Conservation (phyloP, 2,888 invertebrate species). For the Tipula confusa region DNA sequence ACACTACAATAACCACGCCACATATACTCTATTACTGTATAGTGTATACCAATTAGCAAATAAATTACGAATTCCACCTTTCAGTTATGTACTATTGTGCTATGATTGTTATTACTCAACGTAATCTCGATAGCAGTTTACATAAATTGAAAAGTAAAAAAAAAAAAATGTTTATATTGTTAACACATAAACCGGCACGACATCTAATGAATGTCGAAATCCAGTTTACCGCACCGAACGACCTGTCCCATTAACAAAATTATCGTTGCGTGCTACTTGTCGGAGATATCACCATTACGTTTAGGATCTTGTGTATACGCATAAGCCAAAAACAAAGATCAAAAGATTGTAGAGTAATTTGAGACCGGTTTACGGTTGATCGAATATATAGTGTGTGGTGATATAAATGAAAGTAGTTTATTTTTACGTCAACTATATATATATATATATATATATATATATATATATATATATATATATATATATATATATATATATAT, state of each 20-base stretch:
- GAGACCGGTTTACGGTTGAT: neutral
- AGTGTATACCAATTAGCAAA: neutral
- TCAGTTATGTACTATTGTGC: neutral
- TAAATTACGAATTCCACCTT: neutral
- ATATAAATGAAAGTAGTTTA: conserved; percentile 13
- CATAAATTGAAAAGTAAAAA: neutral
- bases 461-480: too few relatives aligned
- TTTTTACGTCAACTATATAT: neutral
- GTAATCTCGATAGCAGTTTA: neutral
- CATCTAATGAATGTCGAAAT: neutral
- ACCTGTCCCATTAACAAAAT: neutral
- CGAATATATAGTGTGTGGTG: neutral
- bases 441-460: too few relatives aligned
- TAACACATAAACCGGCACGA: neutral
- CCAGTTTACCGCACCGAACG: neutral
- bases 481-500: too few relatives aligned
- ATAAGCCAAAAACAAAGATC: neutral
- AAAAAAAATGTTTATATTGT: neutral
- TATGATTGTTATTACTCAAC: neutral
- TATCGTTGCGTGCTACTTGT: neutral
- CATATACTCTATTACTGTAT: neutral
- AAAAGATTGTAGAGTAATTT: neutral
- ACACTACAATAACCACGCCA: neutral
- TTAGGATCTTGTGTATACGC: neutral
- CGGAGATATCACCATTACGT: neutral